Evolutionary conservation across 2,888 invertebrate genomes (phyloP), one percentile per base, ranked within the genome.

Genomic region (Drosophila emarginata): DNA sequence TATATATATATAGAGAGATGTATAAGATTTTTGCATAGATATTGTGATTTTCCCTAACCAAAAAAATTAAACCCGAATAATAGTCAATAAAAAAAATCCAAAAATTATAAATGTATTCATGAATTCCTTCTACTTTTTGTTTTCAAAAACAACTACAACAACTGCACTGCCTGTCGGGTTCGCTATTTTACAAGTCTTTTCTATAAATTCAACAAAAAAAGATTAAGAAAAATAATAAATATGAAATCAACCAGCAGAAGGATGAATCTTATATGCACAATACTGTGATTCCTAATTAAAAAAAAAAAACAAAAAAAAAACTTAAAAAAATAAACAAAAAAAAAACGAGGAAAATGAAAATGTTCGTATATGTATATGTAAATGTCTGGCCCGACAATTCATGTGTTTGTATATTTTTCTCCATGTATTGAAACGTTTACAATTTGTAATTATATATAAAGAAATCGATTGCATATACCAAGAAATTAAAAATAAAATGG

Each of bases 241-340:
- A 11, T 9, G 36, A 15, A 60, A 69, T 56, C 7, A 54, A n/a
- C 45, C 36, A 54, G 61, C 61, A 28, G 40, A 45, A 45, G 40
- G 40, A 32, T 39, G 60, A 62, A 28, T 53, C 67, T 77, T 63
- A 76, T 72, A 71, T 78, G 78, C 86, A 80, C 72, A 79, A 80
- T 80, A 74, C 86, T 86, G 81, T 86, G 83, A 81, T 86, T 85
- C 80, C 81, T 76, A 80, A 69, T 36, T 56, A 60, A 74, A 50
- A 70, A 61, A 65, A 14, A 72, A 67, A 23, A 60, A 39, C n/a
- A 26, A 52, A 12, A 56, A 28, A 45, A 36, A 67, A 36, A n/a
- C n/a, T 61, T 32, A 57, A 14, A 15, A 61, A 72, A 53, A 52
- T 26, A 39, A 21, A 15, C n/a, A 64, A 18, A 50, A 9, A 32